Evolutionary conservation across 2,888 invertebrate species (phyloP), one percentile per base, ranked within the genome.

Genomic region (Lepidonotus clava): DNA sequence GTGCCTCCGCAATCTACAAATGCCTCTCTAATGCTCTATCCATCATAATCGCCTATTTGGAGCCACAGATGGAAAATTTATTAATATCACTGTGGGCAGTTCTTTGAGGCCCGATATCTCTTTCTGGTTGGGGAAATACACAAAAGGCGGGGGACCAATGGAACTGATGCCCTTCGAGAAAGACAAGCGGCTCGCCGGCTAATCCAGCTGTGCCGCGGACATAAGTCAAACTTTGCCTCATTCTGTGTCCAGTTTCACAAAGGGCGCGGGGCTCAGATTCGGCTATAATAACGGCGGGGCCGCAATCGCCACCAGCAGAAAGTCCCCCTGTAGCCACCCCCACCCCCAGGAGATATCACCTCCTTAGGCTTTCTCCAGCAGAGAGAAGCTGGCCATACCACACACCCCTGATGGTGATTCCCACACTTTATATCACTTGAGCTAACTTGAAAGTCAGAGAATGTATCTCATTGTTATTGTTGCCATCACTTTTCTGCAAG

Each of bases 11-110:
- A 76, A 76, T 76, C 76, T 76, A 76, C 38, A 76, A 76, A 76
- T 76, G 76, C 76, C 76, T 38, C 76, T 40, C 38, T 76, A 76
- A 76, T 76, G 76, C 76, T 76, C 76, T 76, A 76, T 76, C 76
- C 34, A 76, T 76, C 76, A 76, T 76, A 76, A 76, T 76, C 76
- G 76, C 76, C 76, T 76, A 76, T 76, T 76, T 76, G 38, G 76
- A 76, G 76, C 38, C 76, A 40, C 76, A 36, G 76, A 76, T 76
- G 40, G 76, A 76, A 40, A 76, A 76, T 76, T 76, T 76, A 76
- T 76, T 76, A 76, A 76, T 76, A 76, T 40, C 40, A 38, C 76
- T 76, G 36, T 76, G 40, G 76, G 76, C 76, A 40, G 76, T 76
- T 28, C 76, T 28, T 36, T 76, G 32, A 76, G 76, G 38, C 21